Base-by-base conservation (phyloP, 2,113 vertebrate genomes). In the Climacteris rufus region DNA sequence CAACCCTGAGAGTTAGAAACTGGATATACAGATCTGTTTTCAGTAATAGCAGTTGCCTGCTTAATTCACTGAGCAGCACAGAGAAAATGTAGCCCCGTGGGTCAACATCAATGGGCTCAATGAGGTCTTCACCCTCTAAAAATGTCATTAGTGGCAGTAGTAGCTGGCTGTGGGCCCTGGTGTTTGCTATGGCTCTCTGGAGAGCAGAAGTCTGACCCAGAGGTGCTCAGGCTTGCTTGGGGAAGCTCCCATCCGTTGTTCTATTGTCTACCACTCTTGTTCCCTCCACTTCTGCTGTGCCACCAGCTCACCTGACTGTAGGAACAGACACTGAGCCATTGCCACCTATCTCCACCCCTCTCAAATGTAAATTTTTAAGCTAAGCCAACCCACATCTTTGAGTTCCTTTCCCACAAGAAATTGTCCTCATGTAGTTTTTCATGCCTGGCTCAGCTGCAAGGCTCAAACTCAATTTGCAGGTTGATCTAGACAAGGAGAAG, bases 51-150 rank as follows among this genome's bases (percentile, higher is more conserved):
- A 83, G 66, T 91, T 95, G 68, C 76, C 91, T 95, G 82, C 83
- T 86, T 97, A 87, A 96, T 95, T 96, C 87, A 56, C 57, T 89
- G 78, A 94, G 79, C 75, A 95, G 68, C 66, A 44, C 18, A 31
- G 93, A 81, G 91, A 72, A 96, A 96, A 97, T 93, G 50, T 66
- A 57, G 82, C 79, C 92, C 95, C 1, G 1, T 91, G 94, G 97
- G 91, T 97, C 96, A 97, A 65, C 91, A 81, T 86, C 90, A 75
- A 79, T 96, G 84, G 61, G 82, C 90, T 97, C 96, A 90, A 84
- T 96, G 93, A 95, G 68, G 57, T 90, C 82, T 94, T 97, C 92
- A 69, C 85, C 60, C 61, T 97, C 79, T 97, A 95, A 95, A 97
- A 96, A 83, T 95, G 83, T 97, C 90, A 95, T 94, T 96, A 97